Percentiles rank a stretch among this genome's conserved stretches.
Conservation (phyloP, 1,140 invertebrate species). For the Drosophila insularis region DNA sequence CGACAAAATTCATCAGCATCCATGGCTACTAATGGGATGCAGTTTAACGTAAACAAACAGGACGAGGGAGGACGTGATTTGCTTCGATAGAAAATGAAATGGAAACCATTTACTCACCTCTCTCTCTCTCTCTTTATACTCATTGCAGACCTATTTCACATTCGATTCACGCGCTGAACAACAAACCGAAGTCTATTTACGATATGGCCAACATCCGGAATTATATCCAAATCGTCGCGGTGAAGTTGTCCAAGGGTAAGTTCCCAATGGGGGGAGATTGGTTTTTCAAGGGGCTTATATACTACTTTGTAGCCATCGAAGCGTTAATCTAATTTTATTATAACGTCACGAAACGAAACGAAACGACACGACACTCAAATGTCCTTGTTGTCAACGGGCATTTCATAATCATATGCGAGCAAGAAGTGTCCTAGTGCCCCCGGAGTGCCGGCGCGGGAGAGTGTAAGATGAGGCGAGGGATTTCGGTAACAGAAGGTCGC, state of each 20-base stretch:
- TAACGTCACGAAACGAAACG: constrained; percentile 11
- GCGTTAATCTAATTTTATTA: constrained; percentile 78
- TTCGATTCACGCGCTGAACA: constrained; percentile 91
- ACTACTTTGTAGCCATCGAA: constrained; percentile 45
- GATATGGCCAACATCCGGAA: constrained; percentile 95
- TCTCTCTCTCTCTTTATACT: constrained; percentile 23
- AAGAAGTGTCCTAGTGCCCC: background rate
- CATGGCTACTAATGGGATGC: constrained; percentile 43
- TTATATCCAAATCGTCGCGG: constrained; percentile 94
- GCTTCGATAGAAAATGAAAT: constrained; percentile 23
- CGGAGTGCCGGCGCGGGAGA: background rate
- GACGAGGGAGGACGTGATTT: constrained; percentile 62
- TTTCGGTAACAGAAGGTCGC: constrained; percentile 75
- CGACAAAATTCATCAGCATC: constrained; percentile 69
- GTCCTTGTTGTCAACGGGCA: constrained; percentile 38
- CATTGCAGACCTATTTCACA: constrained; percentile 84
- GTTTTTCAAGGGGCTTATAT: background rate
- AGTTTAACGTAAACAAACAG: constrained; percentile 30
- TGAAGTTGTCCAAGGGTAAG: constrained; percentile 90
- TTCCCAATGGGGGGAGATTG: constrained; percentile 20
- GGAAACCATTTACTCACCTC: constrained; percentile 34
- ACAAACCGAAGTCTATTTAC: constrained; percentile 92
- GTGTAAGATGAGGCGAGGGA: background rate
- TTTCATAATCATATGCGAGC: constrained; percentile 76
- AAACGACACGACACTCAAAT: constrained; percentile 13